Percentiles rank a stretch among this genome's conserved stretches.
Conservation (phyloP, 2,797 vertebrate genomes). For the Pseudochaenichthys georgianus region DNA sequence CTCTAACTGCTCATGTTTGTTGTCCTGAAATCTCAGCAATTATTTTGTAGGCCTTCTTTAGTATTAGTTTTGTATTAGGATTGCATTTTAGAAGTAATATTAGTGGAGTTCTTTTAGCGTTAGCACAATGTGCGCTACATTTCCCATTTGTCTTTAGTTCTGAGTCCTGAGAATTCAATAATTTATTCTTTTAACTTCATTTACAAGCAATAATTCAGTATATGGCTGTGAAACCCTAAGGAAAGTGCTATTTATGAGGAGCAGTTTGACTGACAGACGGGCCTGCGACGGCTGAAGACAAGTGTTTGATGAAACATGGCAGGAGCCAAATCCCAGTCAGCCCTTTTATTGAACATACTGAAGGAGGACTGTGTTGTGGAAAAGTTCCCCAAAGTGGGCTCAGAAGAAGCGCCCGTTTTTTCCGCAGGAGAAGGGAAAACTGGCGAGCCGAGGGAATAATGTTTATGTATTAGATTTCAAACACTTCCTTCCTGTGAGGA, state of each 20-base stretch:
- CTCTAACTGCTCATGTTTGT: no score
- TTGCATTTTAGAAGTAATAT: background rate
- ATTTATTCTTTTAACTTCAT: conserved; percentile 18
- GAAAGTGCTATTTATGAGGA: conserved; percentile 48
- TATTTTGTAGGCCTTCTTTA: background rate
- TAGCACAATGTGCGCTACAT: background rate
- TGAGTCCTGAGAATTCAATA: conserved; percentile 22
- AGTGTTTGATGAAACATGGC: conserved; percentile 80
- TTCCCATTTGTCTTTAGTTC: conserved; percentile 20
- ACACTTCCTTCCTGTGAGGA: conserved; percentile 75
- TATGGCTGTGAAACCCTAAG: conserved; percentile 36
- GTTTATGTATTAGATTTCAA: conserved; percentile 86
- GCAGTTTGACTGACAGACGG: conserved; percentile 71
- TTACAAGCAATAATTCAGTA: conserved; percentile 39
- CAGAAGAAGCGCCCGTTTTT: conserved; percentile 64
- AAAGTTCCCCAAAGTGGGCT: conserved; percentile 79
- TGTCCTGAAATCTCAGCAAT: no score
- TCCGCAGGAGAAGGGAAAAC: conserved; percentile 53
- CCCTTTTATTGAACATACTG: conserved; percentile 75
- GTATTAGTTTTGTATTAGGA: background rate
- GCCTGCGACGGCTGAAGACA: conserved; percentile 68
- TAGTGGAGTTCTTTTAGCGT: background rate
- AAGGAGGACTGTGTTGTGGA: conserved; percentile 71
- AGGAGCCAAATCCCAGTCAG: conserved; percentile 78
- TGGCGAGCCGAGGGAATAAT: conserved; percentile 66